Evolutionary conservation across 2,888 invertebrate species (phyloP).

Genomic region (Pammene aurita): DNA sequence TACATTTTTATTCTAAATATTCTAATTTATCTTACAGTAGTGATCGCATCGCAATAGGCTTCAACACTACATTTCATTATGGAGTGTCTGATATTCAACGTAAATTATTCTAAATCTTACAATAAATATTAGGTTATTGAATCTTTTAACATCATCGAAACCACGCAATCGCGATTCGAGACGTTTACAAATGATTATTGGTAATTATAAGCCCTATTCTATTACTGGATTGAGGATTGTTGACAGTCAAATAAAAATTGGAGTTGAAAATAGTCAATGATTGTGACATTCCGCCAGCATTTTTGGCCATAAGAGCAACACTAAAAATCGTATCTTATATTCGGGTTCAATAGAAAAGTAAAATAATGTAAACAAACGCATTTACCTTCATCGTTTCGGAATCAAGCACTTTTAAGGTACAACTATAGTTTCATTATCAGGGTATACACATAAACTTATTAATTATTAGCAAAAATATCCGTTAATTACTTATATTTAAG

Average conservation of each 20-base stretch:
- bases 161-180: not conserved
- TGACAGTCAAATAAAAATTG: conserved; percentile 19
- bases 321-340: not conserved
- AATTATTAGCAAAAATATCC: too few relatives aligned
- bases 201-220: conserved; percentile 8
- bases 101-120: conserved; percentile 59
- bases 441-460: too few relatives aligned
- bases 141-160: conserved; percentile 31
- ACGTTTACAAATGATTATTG: conserved; percentile 20
- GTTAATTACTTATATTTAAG: too few relatives aligned
- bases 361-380: too few relatives aligned
- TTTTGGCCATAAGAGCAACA: not conserved
- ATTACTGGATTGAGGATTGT: conserved; percentile 24
- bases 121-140: conserved; percentile 58
- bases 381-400: too few relatives aligned
- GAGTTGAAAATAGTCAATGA: conserved; percentile 15
- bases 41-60: conserved; percentile 36
- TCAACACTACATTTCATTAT: conserved; percentile 49
- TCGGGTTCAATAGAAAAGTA: too few relatives aligned
- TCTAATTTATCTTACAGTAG: conserved; percentile 38
- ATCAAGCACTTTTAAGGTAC: too few relatives aligned
- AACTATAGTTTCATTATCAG: too few relatives aligned
- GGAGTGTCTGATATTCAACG: conserved; percentile 42
- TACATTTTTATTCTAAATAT: conserved; percentile 68
- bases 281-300: conserved; percentile 2